Percentiles rank a stretch among this genome's conserved stretches.
Conservation (phyloP, 1,140 invertebrate genomes). For the Caenorhabditis inopinata region DNA sequence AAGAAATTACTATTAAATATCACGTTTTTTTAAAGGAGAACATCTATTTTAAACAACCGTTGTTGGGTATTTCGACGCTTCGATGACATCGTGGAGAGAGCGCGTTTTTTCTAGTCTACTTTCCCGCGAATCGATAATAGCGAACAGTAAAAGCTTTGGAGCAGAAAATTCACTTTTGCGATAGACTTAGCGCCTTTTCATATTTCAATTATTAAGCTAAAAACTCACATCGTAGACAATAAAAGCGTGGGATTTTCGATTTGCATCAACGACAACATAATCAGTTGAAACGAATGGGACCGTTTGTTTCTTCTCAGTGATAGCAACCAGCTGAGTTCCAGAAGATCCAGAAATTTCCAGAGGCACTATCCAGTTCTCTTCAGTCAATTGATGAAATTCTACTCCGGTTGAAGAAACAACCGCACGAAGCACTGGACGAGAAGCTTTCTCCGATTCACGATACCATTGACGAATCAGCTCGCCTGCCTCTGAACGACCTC, state of each 20-base stretch:
- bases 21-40: no score
- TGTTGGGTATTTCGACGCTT: no score
- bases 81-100: no score
- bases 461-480: conserved; percentile 29
- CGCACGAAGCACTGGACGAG: conserved; percentile 21
- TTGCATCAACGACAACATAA: conserved; percentile 37
- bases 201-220: neutral
- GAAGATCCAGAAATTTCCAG: conserved; percentile 24
- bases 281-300: conserved; percentile 31
- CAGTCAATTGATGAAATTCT: conserved; percentile 34
- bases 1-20: no score
- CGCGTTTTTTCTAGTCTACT: no score
- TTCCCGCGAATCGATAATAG: no score
- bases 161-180: no score
- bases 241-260: conserved; percentile 39
- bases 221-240: conserved; percentile 38
- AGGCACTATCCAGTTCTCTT: conserved; percentile 8
- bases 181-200: no score
- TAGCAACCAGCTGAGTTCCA: conserved; percentile 7
- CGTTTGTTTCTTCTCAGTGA: conserved; percentile 18
- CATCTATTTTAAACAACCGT: no score
- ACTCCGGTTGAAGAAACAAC: neutral
- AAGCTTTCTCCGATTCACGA: neutral
- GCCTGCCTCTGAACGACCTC: conserved; percentile 10
- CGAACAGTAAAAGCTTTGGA: no score